A percentile compares a stretch with the other conserved stretches of the same genome.
Conservation (phyloP, 2,113 vertebrate genomes). For the Rattus rattus region DNA sequence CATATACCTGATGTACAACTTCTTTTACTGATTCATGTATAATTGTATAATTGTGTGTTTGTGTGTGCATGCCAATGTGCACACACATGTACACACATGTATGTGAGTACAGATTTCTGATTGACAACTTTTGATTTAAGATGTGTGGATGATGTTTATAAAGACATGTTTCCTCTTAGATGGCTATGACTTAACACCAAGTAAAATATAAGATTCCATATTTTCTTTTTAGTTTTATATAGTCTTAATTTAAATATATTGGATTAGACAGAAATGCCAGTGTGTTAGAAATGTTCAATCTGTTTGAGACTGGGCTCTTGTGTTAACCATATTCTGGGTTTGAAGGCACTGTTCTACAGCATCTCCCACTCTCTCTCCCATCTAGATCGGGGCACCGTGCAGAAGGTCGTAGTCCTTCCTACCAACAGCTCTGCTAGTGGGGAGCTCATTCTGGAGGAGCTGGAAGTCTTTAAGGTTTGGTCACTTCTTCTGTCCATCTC, state of each 20-base stretch:
- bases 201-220: neutral
- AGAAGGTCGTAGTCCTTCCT: constrained; percentile 97
- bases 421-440: constrained; percentile 92
- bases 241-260: neutral
- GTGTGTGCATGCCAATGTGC: neutral
- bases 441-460: constrained; percentile 97
- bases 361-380: neutral
- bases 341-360: neutral
- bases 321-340: neutral
- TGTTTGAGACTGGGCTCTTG: neutral
- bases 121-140: constrained; percentile 1
- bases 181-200: neutral
- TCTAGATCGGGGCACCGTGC: constrained; percentile 95
- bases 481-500: constrained; percentile 44
- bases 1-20: neutral
- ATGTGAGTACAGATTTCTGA: neutral
- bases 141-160: neutral
- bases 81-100: neutral
- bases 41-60: neutral
- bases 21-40: neutral
- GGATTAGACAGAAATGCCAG: neutral
- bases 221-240: neutral
- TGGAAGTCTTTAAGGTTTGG: constrained; percentile 98
- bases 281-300: neutral
- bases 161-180: neutral